A percentile compares a stretch with the other conserved stretches of the same genome.
These are phyloP conservation scores for Leptatherina wallacei DNA, from an alignment of 2,797 vertebrate genomes.

Conservation along the genomic window DNA sequence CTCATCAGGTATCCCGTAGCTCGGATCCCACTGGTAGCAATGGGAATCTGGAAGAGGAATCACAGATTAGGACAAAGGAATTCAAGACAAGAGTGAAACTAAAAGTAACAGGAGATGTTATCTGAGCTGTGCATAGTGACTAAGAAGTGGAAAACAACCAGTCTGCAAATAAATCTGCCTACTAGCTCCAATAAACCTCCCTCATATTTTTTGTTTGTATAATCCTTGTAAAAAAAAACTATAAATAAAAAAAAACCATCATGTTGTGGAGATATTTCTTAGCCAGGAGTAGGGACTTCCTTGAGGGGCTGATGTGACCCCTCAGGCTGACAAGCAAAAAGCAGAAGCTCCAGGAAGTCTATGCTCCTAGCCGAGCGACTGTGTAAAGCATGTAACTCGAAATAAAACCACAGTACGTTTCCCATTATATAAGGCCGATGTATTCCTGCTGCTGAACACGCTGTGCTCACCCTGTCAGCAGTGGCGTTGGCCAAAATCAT, in stretches of 20 bases:
- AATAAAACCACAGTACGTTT: neutral
- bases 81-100: neutral
- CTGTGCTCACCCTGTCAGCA: constrained; percentile 90
- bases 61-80: neutral
- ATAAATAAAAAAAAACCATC: neutral
- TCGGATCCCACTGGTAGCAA: constrained; percentile 93
- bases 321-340: neutral
- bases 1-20: constrained; percentile 95
- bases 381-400: neutral
- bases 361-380: neutral
- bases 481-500: constrained; percentile 89
- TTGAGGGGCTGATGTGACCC: neutral
- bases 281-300: neutral
- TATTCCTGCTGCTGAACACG: neutral
- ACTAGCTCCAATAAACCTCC: too few species aligned
- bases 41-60: constrained; percentile 79
- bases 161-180: neutral
- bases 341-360: neutral
- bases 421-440: neutral
- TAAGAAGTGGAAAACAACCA: neutral
- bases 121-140: neutral
- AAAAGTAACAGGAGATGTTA: too few species aligned
- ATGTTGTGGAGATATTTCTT: neutral
- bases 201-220: neutral
- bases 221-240: neutral